Conservation (phyloP, 2,113 vertebrate genomes). For the Camelus bactrianus region DNA sequence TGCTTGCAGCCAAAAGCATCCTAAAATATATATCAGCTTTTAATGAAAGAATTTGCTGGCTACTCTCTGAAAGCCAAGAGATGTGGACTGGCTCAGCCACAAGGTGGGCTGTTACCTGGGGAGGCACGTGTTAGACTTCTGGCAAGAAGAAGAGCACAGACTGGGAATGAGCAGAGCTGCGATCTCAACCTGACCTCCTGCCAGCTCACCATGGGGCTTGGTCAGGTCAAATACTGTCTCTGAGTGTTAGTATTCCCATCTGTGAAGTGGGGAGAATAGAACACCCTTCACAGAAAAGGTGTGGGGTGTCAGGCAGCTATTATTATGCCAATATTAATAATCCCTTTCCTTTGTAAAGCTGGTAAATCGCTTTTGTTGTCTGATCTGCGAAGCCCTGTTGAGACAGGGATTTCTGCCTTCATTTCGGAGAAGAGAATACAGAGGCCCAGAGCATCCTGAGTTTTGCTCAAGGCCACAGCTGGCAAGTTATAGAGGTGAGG, state of each 20-base stretch:
- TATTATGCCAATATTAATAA: neutral
- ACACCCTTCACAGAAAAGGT: neutral
- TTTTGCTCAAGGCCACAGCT: neutral
- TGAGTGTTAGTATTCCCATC: neutral
- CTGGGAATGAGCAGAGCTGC: neutral
- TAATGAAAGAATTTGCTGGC: neutral
- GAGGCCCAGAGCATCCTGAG: neutral
- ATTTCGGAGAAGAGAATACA: neutral
- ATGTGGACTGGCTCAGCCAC: neutral
- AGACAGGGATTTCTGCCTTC: neutral
- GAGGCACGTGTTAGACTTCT: neutral
- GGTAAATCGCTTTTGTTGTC: neutral
- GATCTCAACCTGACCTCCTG: neutral
- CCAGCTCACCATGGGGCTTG: neutral
- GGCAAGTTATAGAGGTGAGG: neutral
- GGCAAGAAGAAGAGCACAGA: neutral
- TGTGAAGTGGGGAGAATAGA: neutral
- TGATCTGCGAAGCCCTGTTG: neutral
- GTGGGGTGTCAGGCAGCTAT: neutral
- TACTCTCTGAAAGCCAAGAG: neutral
- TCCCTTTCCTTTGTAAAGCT: neutral
- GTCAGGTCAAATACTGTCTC: neutral
- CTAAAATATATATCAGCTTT: neutral
- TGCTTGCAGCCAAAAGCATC: neutral
- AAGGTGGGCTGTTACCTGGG: rapidly evolving